Conservation (phyloP, 2,113 vertebrate species). For the Oxyruncus cristatus region DNA sequence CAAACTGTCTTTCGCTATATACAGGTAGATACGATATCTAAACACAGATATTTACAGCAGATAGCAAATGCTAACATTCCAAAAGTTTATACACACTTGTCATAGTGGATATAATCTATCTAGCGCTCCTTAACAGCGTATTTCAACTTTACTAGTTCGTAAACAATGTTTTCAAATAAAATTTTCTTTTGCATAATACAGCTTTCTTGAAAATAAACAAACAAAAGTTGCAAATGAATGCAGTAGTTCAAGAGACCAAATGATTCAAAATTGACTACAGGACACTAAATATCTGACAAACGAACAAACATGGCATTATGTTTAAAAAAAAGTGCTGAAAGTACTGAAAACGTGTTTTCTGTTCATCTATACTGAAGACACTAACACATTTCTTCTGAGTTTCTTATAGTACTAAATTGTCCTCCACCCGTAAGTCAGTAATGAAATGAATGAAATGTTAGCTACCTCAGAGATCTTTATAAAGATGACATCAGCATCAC, state of each 20-base stretch:
- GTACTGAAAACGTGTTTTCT: neutral
- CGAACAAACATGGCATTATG: neutral
- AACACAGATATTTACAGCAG: neutral
- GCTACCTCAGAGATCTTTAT: neutral
- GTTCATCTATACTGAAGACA: neutral
- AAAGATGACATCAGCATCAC: neutral
- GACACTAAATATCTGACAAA: neutral
- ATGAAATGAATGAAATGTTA: neutral
- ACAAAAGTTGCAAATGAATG: neutral
- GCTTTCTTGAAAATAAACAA: neutral
- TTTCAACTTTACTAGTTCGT: neutral
- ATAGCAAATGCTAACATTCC: neutral
- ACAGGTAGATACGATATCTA: neutral
- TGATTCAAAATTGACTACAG: neutral
- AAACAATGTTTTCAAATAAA: neutral
- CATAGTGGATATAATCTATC: neutral
- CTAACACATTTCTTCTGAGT: neutral
- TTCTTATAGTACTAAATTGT: neutral
- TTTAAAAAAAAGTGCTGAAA: neutral
- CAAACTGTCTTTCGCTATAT: neutral
- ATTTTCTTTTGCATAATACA: neutral
- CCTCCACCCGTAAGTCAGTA: neutral
- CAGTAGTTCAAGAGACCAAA: neutral
- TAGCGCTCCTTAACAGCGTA: neutral
- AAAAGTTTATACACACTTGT: neutral